Evolutionary conservation across 2,888 invertebrate genomes (phyloP), one percentile per base, ranked within the genome.

Genomic region (Dynastes grantii): DNA sequence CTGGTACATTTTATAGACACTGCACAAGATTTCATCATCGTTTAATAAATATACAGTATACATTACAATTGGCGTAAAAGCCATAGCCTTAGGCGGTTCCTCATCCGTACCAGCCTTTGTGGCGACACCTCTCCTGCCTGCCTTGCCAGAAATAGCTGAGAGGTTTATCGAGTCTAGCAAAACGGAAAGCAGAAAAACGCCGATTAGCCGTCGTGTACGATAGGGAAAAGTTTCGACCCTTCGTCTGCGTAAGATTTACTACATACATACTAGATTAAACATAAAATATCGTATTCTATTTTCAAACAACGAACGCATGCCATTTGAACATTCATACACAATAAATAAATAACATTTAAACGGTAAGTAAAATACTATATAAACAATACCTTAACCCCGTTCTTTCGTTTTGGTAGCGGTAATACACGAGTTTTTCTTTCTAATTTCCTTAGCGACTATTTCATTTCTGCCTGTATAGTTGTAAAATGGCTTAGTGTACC

Each of bases 291-390:
- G 45, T 45, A 2, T 8, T 11, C 45, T 37, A 63, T 68, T 32
- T 64, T 80, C 79, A 78, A 79, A 80, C 80, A 83, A 82, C 81
- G 82, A 81, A 79, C 22, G 32, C 81, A 80, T 82, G 82, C 83
- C 83, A 84, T 84, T 84, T 83, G 84, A 84, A 82, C 83, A 83
- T 84, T 82, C 83, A 83, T 84, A 83, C 83, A 84, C 83, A 85
- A 85, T 84, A 85, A 85, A 85, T 85, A 85, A 84, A 83, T 83
- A 83, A 82, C 80, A 80, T 80, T 81, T 79, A 79, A 78, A 76
- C 71, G 16, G 55, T 55, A 81, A 67, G 40, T 81, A 82, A 82
- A 82, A 82, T 81, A 81, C 79, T 81, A 77, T 45, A 75, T 75
- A 61, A 75, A 75, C 79, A 79, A 80, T 80, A 80, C 82, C 81